Evolutionary conservation across 2,113 vertebrate species (phyloP), one percentile per base, ranked within the genome.

Genomic region (Peucedramus taeniatus): DNA sequence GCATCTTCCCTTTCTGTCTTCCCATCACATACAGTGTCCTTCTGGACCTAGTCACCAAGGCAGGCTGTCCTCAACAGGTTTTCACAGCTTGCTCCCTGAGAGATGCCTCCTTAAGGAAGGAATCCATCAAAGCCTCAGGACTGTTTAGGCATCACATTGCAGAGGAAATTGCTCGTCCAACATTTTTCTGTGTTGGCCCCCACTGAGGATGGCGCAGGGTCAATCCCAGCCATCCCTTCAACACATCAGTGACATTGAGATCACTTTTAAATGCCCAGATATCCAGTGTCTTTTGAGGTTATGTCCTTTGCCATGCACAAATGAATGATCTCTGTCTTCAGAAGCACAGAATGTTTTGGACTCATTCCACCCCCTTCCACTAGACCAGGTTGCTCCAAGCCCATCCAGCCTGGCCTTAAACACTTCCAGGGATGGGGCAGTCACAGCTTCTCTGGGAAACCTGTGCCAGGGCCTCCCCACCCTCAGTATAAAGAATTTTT

Each of bases 11-110:
- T 37, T 83, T 51, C 51, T 3, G 7, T 37, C 20, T 53, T 61
- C 37, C 59, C 4, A 0, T 21, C 27, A 13, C 4, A 9, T 12
- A 7, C 0, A 39, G 15, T 5, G 26, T 49, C 28, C 39, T 74
- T 63, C 39, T 26, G 60, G 44, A 37, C 22, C 54, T 35, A 27
- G 33, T 33, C n/a, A n/a, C 54, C 44, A n/a, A 30, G 3, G 51
- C 30, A 28, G 31, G 31, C 23, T 61, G 60, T 54, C 30, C 23
- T 63, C 70, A 45, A 5, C 27, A 39, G 31, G 20, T 42, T 68
- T 61, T 56, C 44, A 64, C 42, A 69, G 26, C 31, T 79, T 71
- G 21, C 24, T 56, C 8, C 27, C 17, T 15, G 44, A 68, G 57
- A 84, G 76, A 13, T 21, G 31, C 0, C 1, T 69, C 45, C 50